These are phyloP conservation scores for Pipistrellus pipistrellus DNA, from an alignment of 2,797 vertebrate species.

Conservation along the genomic window DNA sequence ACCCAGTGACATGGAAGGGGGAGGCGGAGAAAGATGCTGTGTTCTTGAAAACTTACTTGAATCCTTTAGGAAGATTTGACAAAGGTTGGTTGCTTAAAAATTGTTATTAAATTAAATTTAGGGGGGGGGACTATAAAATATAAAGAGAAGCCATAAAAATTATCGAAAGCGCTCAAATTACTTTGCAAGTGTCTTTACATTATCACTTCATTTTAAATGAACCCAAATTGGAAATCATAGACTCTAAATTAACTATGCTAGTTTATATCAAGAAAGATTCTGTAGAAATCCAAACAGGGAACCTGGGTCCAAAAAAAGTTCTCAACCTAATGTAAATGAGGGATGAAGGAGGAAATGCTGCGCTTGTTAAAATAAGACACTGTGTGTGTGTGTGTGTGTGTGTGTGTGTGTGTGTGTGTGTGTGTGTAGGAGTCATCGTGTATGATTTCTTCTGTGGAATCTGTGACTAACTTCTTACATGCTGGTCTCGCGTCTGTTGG, in stretches of 20 bases:
- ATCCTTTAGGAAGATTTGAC: not conserved
- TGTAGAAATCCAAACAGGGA: not conserved
- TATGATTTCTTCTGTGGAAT: not conserved
- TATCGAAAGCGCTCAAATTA: constrained; percentile 6
- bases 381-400: not conserved
- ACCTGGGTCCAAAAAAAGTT: not conserved
- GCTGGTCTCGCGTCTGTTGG: not conserved
- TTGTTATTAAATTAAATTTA: constrained; percentile 31
- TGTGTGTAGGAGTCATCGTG: not conserved
- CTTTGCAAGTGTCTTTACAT: constrained; percentile 51
- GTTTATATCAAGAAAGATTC: constrained; percentile 46
- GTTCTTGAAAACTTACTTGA: not conserved
- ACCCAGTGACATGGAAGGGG: not conserved
- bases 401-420: not conserved
- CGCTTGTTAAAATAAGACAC: constrained; percentile 17
- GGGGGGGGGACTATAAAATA: constrained; percentile 30
- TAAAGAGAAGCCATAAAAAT: constrained; percentile 57
- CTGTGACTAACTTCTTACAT: not conserved
- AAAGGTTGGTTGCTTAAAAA: constrained; percentile 30
- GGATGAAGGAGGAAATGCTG: constrained; percentile 8
- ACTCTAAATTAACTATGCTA: constrained; percentile 52
- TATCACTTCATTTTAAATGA: constrained; percentile 55
- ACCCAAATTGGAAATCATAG: constrained; percentile 40
- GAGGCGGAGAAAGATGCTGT: not conserved
- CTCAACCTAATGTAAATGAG: constrained; percentile 2